Evolutionary conservation across 1,140 invertebrate genomes (phyloP).

Genomic region (Drosophila sucinea): DNA sequence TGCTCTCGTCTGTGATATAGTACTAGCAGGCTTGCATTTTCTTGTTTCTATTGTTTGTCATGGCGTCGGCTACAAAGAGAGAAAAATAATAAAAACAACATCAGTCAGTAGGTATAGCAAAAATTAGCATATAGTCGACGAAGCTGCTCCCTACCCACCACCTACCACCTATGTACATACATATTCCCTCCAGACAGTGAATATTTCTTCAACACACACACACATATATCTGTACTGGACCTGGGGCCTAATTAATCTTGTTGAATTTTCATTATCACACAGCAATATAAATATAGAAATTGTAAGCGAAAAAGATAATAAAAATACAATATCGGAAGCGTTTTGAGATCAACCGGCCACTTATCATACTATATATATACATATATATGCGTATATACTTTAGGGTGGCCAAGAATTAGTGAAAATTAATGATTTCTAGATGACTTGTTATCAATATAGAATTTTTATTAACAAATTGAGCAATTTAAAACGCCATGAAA

Average conservation of each 20-base stretch:
- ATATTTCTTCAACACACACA: conserved; percentile 52
- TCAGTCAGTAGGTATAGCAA: conserved; percentile 10
- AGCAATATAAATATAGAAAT: conserved; percentile 46
- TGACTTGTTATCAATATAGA: no score
- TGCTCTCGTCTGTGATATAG: conserved; percentile 25
- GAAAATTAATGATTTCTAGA: no score
- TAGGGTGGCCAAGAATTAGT: no score
- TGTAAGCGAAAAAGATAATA: conserved; percentile 10
- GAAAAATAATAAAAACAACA: conserved; percentile 35
- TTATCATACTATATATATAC: conserved; percentile 7
- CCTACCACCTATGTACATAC: neutral
- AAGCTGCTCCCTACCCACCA: conserved; percentile 13
- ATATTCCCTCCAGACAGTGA: conserved; percentile 43
- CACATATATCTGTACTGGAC: neutral
- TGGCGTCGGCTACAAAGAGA: conserved; percentile 42
- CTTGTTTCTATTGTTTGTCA: conserved; percentile 40
- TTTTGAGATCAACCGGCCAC: conserved; percentile 2
- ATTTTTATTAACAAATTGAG: no score
- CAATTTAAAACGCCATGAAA: neutral
- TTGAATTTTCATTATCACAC: conserved; percentile 70
- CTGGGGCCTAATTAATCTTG: conserved; percentile 51
- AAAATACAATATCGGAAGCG: conserved; percentile 26
- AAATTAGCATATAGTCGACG: conserved; percentile 63
- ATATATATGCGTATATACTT: conserved; percentile 1
- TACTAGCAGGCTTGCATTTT: conserved; percentile 47